Conservation (phyloP, 2,113 vertebrate species). For the Dasyprocta punctata region DNA sequence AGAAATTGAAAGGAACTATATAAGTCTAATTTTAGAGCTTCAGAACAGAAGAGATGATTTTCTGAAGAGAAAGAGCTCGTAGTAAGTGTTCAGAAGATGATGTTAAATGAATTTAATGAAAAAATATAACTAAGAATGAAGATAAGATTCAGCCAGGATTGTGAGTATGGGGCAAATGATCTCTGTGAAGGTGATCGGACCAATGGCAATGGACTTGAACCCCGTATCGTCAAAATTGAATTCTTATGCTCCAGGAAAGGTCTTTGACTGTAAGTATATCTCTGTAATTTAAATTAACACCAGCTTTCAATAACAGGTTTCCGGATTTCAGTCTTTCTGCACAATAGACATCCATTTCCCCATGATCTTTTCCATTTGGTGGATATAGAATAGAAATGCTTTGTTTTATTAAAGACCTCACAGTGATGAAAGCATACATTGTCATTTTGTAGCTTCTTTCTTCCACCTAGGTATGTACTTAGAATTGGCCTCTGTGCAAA, state of each 20-base stretch:
- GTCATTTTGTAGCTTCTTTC: neutral
- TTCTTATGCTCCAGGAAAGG: neutral
- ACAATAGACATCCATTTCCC: neutral
- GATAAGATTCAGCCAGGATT: neutral
- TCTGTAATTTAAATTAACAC: slow-evolving; percentile 19
- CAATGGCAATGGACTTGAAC: neutral
- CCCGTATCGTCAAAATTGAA: neutral
- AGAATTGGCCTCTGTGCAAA: neutral
- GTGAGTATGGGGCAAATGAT: neutral
- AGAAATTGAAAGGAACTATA: neutral
- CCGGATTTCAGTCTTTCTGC: neutral
- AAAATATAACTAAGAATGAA: neutral
- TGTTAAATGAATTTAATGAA: neutral
- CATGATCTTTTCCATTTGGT: neutral
- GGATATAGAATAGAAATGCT: neutral
- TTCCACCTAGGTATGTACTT: neutral
- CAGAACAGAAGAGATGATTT: neutral
- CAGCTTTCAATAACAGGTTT: neutral
- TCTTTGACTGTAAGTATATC: neutral
- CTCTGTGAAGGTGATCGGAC: neutral
- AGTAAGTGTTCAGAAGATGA: neutral
- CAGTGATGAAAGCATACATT: neutral
- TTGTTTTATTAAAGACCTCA: neutral
- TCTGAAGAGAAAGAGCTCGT: neutral
- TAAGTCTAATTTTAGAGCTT: neutral